phyloP scores from a whole-genome alignment of 1,140 invertebrate species.

The Papilio polyxenes region DNA sequence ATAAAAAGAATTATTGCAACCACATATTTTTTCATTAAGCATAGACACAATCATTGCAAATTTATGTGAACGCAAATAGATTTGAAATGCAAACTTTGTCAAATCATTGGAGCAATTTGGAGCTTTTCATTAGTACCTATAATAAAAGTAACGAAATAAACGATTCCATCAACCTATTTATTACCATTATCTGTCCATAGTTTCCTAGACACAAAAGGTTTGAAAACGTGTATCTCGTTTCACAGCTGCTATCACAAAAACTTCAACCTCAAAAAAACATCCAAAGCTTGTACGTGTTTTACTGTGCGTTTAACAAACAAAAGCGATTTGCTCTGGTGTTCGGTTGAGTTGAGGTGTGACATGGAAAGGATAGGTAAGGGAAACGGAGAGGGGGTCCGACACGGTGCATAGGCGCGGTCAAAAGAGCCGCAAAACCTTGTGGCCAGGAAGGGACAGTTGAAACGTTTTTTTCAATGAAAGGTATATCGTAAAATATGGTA shows the following conservation, averaged over 20 bases:
- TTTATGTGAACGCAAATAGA: no score
- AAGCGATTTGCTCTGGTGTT: constrained; percentile 58
- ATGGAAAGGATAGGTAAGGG: constrained; percentile 37
- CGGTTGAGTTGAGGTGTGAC: constrained; percentile 45
- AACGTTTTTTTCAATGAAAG: constrained; percentile 41
- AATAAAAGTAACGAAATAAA: neutral
- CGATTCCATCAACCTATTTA: neutral
- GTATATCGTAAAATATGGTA: neutral
- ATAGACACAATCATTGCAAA: no score
- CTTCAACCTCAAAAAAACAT: constrained; percentile 41
- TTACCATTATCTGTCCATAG: neutral
- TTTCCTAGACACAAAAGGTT: neutral
- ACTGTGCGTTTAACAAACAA: constrained; percentile 72
- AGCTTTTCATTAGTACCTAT: neutral
- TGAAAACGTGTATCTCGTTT: constrained; percentile 20
- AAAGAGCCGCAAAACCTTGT: constrained; percentile 68
- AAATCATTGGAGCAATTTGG: neutral
- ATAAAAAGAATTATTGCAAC: no score
- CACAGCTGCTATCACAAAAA: constrained; percentile 36
- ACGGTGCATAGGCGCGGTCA: constrained; percentile 64
- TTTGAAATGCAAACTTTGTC: no score
- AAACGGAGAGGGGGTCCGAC: constrained; percentile 49
- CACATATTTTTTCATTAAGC: no score
- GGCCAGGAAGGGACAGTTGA: constrained; percentile 53
- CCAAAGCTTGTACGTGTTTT: constrained; percentile 62